phyloP scores from a whole-genome alignment of 2,113 vertebrate genomes.

The Centropus bengalensis region DNA sequence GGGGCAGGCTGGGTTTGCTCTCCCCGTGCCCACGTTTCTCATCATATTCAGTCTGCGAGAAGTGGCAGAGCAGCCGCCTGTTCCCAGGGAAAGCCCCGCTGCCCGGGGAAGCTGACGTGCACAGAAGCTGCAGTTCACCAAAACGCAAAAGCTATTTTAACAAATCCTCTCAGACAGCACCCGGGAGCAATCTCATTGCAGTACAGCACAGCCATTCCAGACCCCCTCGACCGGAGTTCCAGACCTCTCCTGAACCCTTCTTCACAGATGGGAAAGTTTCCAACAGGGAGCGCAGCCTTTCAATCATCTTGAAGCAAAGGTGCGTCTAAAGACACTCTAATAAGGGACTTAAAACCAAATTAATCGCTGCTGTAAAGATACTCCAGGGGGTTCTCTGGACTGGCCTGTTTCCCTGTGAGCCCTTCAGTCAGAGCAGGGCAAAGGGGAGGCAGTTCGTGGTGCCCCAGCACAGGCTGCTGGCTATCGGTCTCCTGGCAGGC shows the following conservation, averaged over 20 bases:
- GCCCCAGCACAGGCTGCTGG: neutral
- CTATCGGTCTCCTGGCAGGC: neutral
- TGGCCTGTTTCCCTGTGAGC: neutral
- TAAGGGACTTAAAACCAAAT: neutral
- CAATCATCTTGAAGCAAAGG: neutral
- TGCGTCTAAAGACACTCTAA: neutral
- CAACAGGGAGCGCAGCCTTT: neutral
- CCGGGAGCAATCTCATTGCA: neutral
- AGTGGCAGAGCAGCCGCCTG: neutral
- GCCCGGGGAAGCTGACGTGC: neutral
- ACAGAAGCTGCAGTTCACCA: neutral
- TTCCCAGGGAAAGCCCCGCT: neutral
- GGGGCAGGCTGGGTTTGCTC: neutral
- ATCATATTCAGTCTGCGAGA: neutral
- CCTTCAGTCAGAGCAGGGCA: neutral
- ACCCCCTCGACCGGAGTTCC: neutral
- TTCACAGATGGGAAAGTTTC: neutral
- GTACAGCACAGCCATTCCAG: neutral
- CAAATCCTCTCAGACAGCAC: neutral
- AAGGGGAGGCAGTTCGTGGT: no score
- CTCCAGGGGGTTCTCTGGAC: neutral
- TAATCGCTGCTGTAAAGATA: neutral
- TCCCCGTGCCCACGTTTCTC: neutral
- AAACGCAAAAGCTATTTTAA: neutral
- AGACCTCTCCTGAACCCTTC: neutral